These are phyloP conservation scores for Phaedon cochleariae DNA, from an alignment of 2,888 invertebrate genomes.

Conservation along the genomic window DNA sequence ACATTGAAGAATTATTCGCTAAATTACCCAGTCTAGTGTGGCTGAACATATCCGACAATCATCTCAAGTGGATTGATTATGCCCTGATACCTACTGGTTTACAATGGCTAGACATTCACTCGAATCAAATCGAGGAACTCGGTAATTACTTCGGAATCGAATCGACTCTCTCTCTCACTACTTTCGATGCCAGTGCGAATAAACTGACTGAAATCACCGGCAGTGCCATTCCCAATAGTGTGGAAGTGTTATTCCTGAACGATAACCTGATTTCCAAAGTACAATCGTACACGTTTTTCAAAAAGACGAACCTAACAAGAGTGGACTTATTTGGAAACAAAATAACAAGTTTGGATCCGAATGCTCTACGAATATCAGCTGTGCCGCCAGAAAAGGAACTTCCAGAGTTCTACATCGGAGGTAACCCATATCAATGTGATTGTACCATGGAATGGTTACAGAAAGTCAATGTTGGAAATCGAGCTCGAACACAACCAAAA, in stretches of 20 bases:
- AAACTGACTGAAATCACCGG: slow-evolving; percentile 82
- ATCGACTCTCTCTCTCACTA: slow-evolving; percentile 78
- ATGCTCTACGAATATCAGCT: slow-evolving; percentile 78
- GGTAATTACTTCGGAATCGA: slow-evolving; percentile 88
- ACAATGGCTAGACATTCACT: slow-evolving; percentile 86
- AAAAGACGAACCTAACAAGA: slow-evolving; percentile 83
- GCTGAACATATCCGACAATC: slow-evolving; percentile 88
- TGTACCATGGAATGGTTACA: slow-evolving; percentile 93
- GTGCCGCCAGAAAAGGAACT: slow-evolving; percentile 76
- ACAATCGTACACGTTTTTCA: slow-evolving; percentile 87
- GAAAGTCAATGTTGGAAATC: slow-evolving; percentile 78
- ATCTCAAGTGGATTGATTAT: slow-evolving; percentile 84
- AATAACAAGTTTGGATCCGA: slow-evolving; percentile 78
- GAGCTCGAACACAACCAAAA: slow-evolving; percentile 80
- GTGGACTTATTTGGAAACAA: slow-evolving; percentile 85
- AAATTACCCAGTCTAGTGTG: slow-evolving; percentile 84
- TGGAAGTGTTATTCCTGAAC: slow-evolving; percentile 80
- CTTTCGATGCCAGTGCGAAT: slow-evolving; percentile 85
- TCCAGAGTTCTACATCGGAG: slow-evolving; percentile 85
- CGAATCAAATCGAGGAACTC: slow-evolving; percentile 83
- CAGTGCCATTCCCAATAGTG: slow-evolving; percentile 83
- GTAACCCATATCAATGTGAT: slow-evolving; percentile 88
- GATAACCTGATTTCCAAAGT: slow-evolving; percentile 85
- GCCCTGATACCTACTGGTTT: slow-evolving; percentile 84
- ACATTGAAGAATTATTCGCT: slow-evolving; percentile 81